Percentiles rank a stretch among this genome's conserved stretches.
Evolutionary conservation across 2,888 invertebrate genomes (phyloP).

Genomic region (Hetaerina titia): DNA sequence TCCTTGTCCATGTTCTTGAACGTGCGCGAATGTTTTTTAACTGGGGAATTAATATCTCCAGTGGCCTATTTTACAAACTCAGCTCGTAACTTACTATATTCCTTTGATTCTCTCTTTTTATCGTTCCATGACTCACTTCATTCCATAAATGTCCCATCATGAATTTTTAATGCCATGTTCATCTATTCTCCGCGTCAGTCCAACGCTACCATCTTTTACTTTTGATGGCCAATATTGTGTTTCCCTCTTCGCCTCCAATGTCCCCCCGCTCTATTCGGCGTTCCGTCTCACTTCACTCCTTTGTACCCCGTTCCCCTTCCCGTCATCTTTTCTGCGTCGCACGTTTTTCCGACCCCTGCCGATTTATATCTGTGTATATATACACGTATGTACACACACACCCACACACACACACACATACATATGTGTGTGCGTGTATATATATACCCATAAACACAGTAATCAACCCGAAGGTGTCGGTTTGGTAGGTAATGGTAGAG

Average conservation of each 20-base stretch:
- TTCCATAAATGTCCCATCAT: constrained; percentile 44
- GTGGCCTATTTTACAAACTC: no score
- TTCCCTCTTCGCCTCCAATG: not conserved
- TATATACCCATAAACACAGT: no score
- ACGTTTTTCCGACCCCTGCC: not conserved
- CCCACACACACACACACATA: no score
- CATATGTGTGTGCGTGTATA: not conserved
- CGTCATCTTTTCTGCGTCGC: constrained; percentile 10
- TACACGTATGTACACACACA: no score
- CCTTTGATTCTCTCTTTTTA: constrained; percentile 23
- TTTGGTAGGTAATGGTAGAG: no score
- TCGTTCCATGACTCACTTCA: not conserved
- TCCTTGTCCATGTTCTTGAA: no score
- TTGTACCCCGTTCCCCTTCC: not conserved
- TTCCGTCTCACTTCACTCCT: not conserved
- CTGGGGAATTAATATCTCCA: no score
- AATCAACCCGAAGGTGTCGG: no score
- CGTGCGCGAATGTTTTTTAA: no score
- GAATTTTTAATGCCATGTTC: no score
- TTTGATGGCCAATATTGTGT: constrained; percentile 13
- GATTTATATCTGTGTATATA: not conserved
- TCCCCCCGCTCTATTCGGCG: not conserved
- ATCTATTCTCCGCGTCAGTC: no score
- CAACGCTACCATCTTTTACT: not conserved
- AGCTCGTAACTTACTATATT: not conserved